These are phyloP conservation scores for Agrypnia vestita DNA, from an alignment of 1,140 invertebrate genomes.

Conservation along the genomic window DNA sequence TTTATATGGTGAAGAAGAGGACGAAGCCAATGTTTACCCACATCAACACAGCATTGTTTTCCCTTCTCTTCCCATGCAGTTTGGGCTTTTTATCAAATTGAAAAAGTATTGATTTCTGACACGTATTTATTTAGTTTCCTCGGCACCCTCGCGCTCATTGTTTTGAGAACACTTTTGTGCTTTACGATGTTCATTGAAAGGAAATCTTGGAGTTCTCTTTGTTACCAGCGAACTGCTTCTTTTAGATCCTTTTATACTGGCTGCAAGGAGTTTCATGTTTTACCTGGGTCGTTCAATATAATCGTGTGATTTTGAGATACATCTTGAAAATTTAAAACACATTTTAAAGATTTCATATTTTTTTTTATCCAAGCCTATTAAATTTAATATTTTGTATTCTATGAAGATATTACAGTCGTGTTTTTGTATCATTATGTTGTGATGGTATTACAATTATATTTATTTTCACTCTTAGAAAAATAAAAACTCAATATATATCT, in stretches of 20 bases:
- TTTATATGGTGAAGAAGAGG: no score
- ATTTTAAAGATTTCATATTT: no score
- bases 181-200: conserved; percentile 31
- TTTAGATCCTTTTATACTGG: conserved; percentile 1
- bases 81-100: conserved; percentile 60
- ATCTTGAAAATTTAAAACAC: no score
- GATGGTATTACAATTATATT: neutral
- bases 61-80: conserved; percentile 32
- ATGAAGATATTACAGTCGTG: no score
- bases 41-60: conserved; percentile 45
- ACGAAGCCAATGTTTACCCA: neutral
- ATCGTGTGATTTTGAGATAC: no score
- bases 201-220: conserved; percentile 34
- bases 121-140: conserved; percentile 53
- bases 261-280: neutral
- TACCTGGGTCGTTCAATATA: no score
- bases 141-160: conserved; percentile 45
- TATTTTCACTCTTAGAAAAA: neutral
- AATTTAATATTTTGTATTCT: no score
- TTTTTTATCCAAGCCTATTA: no score
- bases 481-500: neutral
- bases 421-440: no score
- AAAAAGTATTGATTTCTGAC: conserved; percentile 61
- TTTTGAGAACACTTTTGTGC: conserved; percentile 53
- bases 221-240: conserved; percentile 18